phyloP scores from a whole-genome alignment of 2,888 invertebrate species.

The Kuschelorhynchus macadamiae region DNA sequence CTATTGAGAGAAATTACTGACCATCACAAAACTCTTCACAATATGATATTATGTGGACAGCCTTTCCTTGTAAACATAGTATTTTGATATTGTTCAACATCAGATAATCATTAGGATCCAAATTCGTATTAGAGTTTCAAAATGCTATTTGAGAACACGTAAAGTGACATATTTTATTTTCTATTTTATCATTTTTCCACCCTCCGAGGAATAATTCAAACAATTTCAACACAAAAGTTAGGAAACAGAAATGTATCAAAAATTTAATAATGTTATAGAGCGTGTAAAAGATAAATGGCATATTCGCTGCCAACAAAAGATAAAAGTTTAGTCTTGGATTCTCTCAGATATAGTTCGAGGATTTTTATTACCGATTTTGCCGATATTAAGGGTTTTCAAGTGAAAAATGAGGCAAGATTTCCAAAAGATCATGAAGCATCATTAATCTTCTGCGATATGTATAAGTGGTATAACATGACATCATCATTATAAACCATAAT shows the following conservation, averaged over 20 bases:
- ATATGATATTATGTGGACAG: too few species aligned
- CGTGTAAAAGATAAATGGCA: slow-evolving; percentile 39
- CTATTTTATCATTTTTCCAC: too few species aligned
- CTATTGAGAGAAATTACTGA: too few species aligned
- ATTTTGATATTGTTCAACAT: too few species aligned
- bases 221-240: slow-evolving; percentile 23
- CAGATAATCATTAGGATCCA: too few species aligned
- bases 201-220: slow-evolving; percentile 6
- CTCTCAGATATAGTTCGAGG: slow-evolving; percentile 23
- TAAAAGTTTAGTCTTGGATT: slow-evolving; percentile 34
- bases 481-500: too few species aligned
- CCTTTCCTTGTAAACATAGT: too few species aligned
- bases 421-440: slow-evolving; percentile 20
- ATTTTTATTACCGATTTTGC: slow-evolving; percentile 26
- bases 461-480: too few species aligned
- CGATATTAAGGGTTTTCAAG: slow-evolving; percentile 24
- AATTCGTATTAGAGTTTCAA: too few species aligned
- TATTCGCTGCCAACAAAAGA: slow-evolving; percentile 26
- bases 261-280: slow-evolving; percentile 42
- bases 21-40: too few species aligned
- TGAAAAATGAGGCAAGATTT: slow-evolving; percentile 15
- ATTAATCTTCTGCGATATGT: slow-evolving; percentile 11
- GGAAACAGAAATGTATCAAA: slow-evolving; percentile 36
- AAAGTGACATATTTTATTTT: too few species aligned
- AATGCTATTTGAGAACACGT: too few species aligned